Conservation (phyloP, 2,113 vertebrate species). For the Candoia aspera region DNA sequence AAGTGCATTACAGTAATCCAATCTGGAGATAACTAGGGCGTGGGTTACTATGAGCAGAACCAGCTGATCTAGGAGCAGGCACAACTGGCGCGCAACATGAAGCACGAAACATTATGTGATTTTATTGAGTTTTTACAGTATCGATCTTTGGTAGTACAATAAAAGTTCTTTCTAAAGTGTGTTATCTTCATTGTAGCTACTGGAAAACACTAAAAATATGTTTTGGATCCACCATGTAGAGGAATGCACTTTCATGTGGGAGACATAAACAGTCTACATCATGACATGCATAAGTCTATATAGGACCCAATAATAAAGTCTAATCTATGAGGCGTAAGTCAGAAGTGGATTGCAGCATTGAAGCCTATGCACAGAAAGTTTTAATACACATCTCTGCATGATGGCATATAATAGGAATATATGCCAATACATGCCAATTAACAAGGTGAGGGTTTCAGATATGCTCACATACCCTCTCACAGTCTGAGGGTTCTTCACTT, state of each 20-base stretch:
- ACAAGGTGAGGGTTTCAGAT: background rate
- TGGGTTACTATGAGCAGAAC: too few relatives aligned
- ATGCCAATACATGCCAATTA: background rate
- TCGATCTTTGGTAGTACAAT: background rate
- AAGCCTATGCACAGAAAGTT: background rate
- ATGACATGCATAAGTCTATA: background rate
- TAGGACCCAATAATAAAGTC: too few relatives aligned
- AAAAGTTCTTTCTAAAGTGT: background rate
- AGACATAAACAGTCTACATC: background rate
- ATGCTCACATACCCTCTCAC: background rate
- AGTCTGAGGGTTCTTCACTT: background rate
- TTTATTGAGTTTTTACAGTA: background rate
- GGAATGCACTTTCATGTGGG: background rate
- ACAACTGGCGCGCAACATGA: too few relatives aligned
- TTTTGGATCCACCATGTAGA: background rate
- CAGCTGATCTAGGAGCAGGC: too few relatives aligned
- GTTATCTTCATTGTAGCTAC: background rate
- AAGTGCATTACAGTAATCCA: too few relatives aligned
- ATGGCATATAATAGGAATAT: background rate
- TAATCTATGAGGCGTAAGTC: too few relatives aligned
- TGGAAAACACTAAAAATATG: background rate
- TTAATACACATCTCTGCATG: background rate
- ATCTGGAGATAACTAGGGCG: too few relatives aligned
- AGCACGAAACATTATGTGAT: background rate
- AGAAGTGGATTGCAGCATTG: background rate